Evolutionary conservation across 2,797 vertebrate genomes (phyloP).

Genomic region (Lutjanus campechanus): DNA sequence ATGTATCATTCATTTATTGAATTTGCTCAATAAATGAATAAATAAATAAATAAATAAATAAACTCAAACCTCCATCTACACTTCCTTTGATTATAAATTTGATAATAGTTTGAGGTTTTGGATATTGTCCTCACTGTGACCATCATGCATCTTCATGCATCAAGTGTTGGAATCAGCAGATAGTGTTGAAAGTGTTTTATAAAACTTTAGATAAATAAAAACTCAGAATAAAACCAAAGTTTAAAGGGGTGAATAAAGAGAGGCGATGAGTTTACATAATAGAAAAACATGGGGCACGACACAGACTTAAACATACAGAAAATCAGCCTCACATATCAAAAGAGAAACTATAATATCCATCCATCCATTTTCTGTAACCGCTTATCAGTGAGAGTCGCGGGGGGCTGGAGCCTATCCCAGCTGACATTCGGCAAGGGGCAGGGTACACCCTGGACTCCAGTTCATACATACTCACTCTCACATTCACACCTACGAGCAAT

Average conservation of each 20-base stretch:
- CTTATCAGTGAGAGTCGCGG: no score
- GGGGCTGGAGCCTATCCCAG: no score
- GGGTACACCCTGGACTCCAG: no score
- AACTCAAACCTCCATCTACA: no score
- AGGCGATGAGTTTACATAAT: not conserved
- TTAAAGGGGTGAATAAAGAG: not conserved
- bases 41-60: no score
- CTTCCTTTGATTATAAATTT: no score
- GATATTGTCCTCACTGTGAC: not conserved
- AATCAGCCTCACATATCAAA: not conserved
- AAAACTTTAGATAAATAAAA: not conserved
- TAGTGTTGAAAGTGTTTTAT: not conserved
- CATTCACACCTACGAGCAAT: no score
- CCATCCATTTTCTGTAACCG: no score
- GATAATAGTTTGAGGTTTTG: not conserved
- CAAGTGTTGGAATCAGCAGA: not conserved
- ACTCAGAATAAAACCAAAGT: not conserved
- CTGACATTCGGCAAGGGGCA: no score
- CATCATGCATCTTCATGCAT: not conserved
- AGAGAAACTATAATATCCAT: not conserved
- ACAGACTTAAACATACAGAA: not conserved
- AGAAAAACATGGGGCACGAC: not conserved
- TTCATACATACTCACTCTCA: no score
- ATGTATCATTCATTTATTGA: no score
- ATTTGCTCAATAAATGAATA: no score